phyloP scores from a whole-genome alignment of 1,140 invertebrate genomes.

The Leptinotarsa undecemlineata region DNA sequence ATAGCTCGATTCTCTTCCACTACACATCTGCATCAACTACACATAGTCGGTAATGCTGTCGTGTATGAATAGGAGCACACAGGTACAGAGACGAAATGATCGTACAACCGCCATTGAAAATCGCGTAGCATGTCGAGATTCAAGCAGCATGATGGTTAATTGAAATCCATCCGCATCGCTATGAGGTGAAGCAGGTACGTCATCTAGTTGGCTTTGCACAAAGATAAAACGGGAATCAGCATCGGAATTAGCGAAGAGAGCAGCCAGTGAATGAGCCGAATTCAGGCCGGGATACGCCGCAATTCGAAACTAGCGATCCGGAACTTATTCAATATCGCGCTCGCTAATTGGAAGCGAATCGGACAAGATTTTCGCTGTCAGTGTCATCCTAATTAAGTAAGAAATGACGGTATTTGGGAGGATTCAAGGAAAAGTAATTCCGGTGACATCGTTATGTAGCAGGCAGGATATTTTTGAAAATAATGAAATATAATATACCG shows the following conservation, averaged over 20 bases:
- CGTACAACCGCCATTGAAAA: slow-evolving; percentile 24
- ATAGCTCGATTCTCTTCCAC: background rate
- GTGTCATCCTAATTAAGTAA: background rate
- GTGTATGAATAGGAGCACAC: background rate
- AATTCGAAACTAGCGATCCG: slow-evolving; percentile 45
- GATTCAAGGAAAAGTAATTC: background rate
- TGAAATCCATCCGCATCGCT: slow-evolving; percentile 47
- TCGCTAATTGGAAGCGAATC: slow-evolving; percentile 46
- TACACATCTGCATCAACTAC: no score
- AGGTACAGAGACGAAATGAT: slow-evolving; percentile 9
- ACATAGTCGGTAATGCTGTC: background rate
- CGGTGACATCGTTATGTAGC: no score
- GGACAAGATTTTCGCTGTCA: slow-evolving; percentile 1
- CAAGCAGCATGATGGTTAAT: slow-evolving; percentile 43
- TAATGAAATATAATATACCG: no score
- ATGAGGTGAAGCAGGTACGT: slow-evolving; percentile 48
- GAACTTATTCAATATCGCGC: slow-evolving; percentile 42
- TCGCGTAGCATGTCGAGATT: slow-evolving; percentile 22
- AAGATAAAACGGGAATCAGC: slow-evolving; percentile 53
- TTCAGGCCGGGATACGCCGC: slow-evolving; percentile 39
- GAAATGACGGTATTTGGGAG: background rate
- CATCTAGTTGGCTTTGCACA: slow-evolving; percentile 49
- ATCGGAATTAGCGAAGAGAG: slow-evolving; percentile 53
- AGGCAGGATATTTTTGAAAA: no score
- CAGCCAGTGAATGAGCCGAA: slow-evolving; percentile 41